Base-by-base conservation (phyloP, 1,140 invertebrate genomes). In the Trinorchestia longiramus region DNA sequence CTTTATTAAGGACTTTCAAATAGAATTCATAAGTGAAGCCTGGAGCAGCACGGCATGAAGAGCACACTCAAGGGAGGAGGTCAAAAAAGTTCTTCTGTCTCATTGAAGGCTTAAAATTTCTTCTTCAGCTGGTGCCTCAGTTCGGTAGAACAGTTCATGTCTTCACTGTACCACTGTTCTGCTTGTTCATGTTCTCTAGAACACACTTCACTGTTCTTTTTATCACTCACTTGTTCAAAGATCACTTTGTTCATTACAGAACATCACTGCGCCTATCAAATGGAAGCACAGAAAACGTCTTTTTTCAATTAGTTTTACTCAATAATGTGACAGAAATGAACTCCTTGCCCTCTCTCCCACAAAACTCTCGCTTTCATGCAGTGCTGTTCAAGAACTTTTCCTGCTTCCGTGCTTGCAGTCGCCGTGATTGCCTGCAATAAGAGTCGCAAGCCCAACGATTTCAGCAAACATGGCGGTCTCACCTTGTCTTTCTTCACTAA, bases 301-400 rank as follows among this genome's bases (percentile, higher is more conserved):
- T 77, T 53, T 53, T 53, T 53, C 47, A 53, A 53, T 19, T 53
- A 19, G 36, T 77, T 77, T 19, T 36, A 90, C 88, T 90, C 88
- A 3, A 90, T 36, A 90, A 90, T 90, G 6, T 90, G 88, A 90
- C 88, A 90, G 88, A 4, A 42, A 19, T 15, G 36, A 90, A 36
- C 62, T 36, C 28, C 62, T 36, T 90, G 23, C 41, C 88, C 88
- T 41, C 43, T 90, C 11, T 90, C 0, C 88, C 15, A 0, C 28
- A 90, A 43, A 90, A 77, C 88, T 90, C 43, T 90, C 88, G 88
- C 88, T 90, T 90, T 90, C 88, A 90, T 77, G 62, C 62, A 36
- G 62, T 77, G 62, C 62, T 23, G 28, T 23, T 36, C 62, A 77
- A 77, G 62, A 15, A 23, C 62, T 77, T 77, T 36, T 77, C 28